Evolutionary conservation across 2,888 invertebrate species (phyloP).

Genomic region (Drosophila birchii): DNA sequence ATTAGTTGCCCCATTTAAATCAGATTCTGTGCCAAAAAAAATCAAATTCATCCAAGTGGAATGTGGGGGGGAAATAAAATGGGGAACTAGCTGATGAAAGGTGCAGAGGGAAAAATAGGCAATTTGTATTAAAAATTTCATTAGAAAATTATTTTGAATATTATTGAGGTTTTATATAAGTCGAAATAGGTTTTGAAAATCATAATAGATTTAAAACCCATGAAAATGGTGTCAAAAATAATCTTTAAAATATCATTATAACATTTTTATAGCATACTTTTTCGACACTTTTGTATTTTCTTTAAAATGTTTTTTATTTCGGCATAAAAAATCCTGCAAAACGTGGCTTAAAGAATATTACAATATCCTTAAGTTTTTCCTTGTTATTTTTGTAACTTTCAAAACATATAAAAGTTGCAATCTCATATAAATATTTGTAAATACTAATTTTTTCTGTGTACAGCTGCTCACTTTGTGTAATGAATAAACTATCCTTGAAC

Average conservation of each 20-base stretch:
- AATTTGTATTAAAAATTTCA: background rate
- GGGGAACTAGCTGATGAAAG: background rate
- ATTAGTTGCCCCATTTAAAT: slow-evolving; percentile 62
- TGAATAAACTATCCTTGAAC: slow-evolving; percentile 37
- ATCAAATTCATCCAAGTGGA: slow-evolving; percentile 15
- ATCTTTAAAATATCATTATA: background rate
- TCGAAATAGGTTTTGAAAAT: background rate
- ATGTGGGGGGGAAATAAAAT: slow-evolving; percentile 4
- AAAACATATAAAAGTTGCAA: background rate
- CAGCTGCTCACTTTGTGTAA: slow-evolving; percentile 23
- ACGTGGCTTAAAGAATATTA: background rate
- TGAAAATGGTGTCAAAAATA: background rate
- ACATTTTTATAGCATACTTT: background rate
- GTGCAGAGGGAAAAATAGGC: background rate
- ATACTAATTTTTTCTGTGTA: slow-evolving; percentile 8
- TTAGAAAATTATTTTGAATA: background rate
- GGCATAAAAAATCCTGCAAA: background rate
- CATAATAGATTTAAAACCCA: background rate
- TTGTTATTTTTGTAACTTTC: background rate
- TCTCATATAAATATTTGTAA: background rate
- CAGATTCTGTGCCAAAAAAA: slow-evolving; percentile 34
- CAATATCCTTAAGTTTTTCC: background rate
- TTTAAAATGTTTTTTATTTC: background rate
- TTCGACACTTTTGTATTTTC: background rate
- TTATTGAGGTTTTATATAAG: background rate